phyloP scores from a whole-genome alignment of 2,113 vertebrate genomes.

The Amia ocellicauda region DNA sequence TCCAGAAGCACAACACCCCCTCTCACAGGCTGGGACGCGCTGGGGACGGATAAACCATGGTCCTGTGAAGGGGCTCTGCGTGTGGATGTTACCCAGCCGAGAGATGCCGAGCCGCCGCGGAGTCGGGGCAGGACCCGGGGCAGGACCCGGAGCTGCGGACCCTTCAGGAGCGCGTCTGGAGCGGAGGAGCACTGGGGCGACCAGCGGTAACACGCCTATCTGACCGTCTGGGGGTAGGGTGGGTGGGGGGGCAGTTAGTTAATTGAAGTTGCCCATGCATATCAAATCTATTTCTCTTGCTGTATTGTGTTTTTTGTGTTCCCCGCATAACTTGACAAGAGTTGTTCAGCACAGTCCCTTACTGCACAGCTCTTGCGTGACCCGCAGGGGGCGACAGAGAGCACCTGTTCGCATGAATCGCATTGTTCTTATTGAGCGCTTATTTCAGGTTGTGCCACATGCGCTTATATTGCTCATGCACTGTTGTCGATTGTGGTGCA shows the following conservation, averaged over 20 bases:
- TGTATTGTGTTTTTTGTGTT: too few species aligned
- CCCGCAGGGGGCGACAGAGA: constrained; percentile 22
- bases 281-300: too few species aligned
- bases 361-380: background rate
- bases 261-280: too few species aligned
- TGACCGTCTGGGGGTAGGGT: background rate
- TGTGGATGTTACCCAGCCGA: constrained; percentile 40
- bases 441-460: too few species aligned
- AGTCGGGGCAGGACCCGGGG: constrained; percentile 15
- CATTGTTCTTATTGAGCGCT: too few species aligned
- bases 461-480: too few species aligned
- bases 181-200: constrained; percentile 28
- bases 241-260: background rate
- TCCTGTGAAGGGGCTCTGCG: constrained; percentile 40
- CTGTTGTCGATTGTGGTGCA: too few species aligned
- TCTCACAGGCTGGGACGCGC: constrained; percentile 31
- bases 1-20: constrained; percentile 42
- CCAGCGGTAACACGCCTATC: constrained; percentile 39
- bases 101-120: constrained; percentile 33
- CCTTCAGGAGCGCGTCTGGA: constrained; percentile 34
- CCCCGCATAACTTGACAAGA: too few species aligned
- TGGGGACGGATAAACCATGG: constrained; percentile 40
- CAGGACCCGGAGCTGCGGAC: constrained; percentile 15
- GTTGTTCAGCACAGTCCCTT: too few species aligned
- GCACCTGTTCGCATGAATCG: constrained; percentile 17